Evolutionary conservation across 2,797 vertebrate species (phyloP).

Genomic region (Myotis daubentonii): DNA sequence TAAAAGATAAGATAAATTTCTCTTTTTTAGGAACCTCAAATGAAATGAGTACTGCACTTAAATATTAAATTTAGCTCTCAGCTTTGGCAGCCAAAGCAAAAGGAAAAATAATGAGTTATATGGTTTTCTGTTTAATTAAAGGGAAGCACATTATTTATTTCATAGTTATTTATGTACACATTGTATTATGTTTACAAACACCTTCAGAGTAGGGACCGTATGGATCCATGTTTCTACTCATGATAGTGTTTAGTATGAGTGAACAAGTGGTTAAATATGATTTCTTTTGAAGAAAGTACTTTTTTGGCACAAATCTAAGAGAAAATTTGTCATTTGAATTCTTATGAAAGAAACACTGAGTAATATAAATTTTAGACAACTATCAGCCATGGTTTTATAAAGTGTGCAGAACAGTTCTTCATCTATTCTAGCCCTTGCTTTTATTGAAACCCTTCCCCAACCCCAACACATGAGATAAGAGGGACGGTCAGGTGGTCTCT

Average conservation of each 20-base stretch:
- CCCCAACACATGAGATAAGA: neutral
- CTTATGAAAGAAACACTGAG: constrained; percentile 21
- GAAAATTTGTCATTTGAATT: constrained; percentile 41
- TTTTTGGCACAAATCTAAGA: neutral
- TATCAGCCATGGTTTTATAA: neutral
- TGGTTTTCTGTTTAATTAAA: constrained; percentile 35
- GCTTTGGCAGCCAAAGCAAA: constrained; percentile 31
- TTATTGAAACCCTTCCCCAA: neutral
- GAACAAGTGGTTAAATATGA: neutral
- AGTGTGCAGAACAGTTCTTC: neutral
- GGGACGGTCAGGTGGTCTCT: neutral
- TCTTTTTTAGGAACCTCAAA: neutral
- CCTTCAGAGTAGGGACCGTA: neutral
- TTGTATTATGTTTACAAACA: neutral
- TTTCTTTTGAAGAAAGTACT: constrained; percentile 43
- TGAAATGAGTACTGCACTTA: neutral
- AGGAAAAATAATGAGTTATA: neutral
- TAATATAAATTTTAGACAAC: neutral
- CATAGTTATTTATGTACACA: neutral
- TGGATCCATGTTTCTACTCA: neutral
- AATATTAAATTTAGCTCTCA: constrained; percentile 13
- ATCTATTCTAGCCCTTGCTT: neutral
- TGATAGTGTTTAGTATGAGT: constrained; percentile 6
- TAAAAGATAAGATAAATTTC: neutral
- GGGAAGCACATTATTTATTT: neutral